phyloP scores from a whole-genome alignment of 2,888 invertebrate species.

The Oxytorus armatus region DNA sequence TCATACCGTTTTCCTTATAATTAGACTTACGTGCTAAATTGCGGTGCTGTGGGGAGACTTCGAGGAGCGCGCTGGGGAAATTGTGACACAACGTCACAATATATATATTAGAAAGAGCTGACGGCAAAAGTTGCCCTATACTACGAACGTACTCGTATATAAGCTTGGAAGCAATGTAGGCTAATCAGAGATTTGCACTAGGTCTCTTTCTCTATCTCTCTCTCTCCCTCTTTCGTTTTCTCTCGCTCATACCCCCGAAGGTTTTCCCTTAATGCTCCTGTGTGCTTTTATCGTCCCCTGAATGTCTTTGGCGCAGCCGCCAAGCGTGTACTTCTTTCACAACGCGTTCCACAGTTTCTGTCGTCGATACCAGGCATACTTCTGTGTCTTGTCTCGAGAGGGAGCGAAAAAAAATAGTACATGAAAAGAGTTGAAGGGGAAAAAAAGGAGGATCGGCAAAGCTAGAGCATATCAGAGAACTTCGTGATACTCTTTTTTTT shows the following conservation, averaged over 20 bases:
- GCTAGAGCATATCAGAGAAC: background rate
- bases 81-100: conserved; percentile 5
- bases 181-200: conserved; percentile 77
- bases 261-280: conserved; percentile 17
- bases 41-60: no score
- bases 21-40: no score
- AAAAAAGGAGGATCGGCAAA: conserved; percentile 29
- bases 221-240: conserved; percentile 30
- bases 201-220: conserved; percentile 51
- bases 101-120: conserved; percentile 12
- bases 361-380: conserved; percentile 28
- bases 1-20: no score
- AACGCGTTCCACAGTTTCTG: conserved; percentile 23
- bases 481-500: conserved; percentile 29
- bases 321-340: conserved; percentile 16
- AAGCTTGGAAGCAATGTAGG: conserved; percentile 76
- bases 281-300: conserved; percentile 29
- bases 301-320: conserved; percentile 48
- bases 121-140: conserved; percentile 55
- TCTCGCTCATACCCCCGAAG: conserved; percentile 25
- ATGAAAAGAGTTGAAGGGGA: conserved; percentile 18
- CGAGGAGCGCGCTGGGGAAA: no score
- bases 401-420: conserved; percentile 1
- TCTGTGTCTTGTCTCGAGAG: conserved; percentile 3
- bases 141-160: conserved; percentile 62